phyloP scores from a whole-genome alignment of 2,113 vertebrate genomes.

The Neotragus pygmaeus region DNA sequence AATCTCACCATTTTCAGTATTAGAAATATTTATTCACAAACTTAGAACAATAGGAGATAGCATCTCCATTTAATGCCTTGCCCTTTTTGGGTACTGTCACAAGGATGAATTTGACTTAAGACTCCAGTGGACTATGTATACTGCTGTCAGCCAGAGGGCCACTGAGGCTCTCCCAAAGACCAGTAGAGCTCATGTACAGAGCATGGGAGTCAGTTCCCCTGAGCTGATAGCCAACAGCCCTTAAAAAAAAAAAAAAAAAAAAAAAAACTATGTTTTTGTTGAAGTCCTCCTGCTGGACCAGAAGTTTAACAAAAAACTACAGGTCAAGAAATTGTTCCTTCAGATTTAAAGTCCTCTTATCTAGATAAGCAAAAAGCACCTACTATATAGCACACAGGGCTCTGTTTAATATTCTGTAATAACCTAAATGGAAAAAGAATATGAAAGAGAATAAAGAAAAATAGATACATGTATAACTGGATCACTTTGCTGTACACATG shows the following conservation, averaged over 20 bases:
- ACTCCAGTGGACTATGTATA: neutral
- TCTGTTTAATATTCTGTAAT: neutral
- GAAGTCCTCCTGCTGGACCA: neutral
- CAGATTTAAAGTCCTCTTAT: slow-evolving; percentile 15
- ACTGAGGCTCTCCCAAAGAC: neutral
- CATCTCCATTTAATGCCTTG: neutral
- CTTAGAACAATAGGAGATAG: neutral
- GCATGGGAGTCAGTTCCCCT: neutral
- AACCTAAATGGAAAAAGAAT: neutral
- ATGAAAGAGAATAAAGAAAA: neutral
- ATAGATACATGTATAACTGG: neutral
- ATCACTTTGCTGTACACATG: neutral
- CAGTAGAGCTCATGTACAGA: neutral
- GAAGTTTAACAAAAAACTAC: neutral
- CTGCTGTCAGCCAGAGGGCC: neutral
- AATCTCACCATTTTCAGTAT: slow-evolving; percentile 22
- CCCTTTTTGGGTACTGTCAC: neutral
- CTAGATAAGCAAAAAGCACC: neutral
- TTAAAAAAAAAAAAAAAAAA: neutral
- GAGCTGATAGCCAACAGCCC: neutral
- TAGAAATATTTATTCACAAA: neutral
- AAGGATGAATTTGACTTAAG: neutral
- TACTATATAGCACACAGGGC: neutral
- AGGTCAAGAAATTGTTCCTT: neutral
- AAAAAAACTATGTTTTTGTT: neutral